Base-by-base conservation (phyloP, 2,888 invertebrate genomes). In the Drosophila demipolita region DNA sequence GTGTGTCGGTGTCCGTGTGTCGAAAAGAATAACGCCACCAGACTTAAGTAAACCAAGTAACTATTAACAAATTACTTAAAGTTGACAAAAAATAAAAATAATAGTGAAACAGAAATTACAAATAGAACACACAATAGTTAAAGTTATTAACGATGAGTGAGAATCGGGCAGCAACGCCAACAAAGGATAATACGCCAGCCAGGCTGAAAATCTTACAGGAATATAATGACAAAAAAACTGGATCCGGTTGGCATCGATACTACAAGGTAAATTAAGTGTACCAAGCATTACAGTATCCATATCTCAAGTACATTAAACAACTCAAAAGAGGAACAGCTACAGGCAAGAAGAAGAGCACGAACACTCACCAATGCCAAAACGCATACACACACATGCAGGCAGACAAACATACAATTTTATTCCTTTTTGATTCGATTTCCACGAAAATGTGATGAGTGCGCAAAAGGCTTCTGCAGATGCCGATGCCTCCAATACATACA, bases 361-460 rank as follows among this genome's bases (percentile, higher is more conserved):
- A 50, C 54, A 52, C 45, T 57, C 57, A 52, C 59, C 20, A 58
- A 64, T 26, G 59, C 53, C 73, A 32, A 62, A 29, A 50, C 26
- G 42, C 11, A 55, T 33, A 54, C 17, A 66, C 48, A 29, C 49
- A 48, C 61, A 54, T 15, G n/a, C 49, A 61, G 35, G n/a, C 49
- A 61, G 35, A 45, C 61, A 58, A 66, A 62, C 63, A 69, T 60
- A 72, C 62, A 67, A 71, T 73, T 80, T 80, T 86, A 82, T 82
- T 83, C 86, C 89, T 91, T 91, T 82, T 80, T 75, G 78, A 82
- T 85, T 75, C 83, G 78, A 91, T 90, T 91, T 91, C 92, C 90
- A 91, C 89, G 92, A 91, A 91, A 91, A 90, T 83, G 80, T 83
- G 85, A 91, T 91, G 91, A 91, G 87, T 91, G 85, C 89, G 90